A percentile compares a stretch with the other conserved stretches of the same genome.
Evolutionary conservation across 2,797 vertebrate genomes (phyloP).

Genomic region (Crenichthys baileyi): DNA sequence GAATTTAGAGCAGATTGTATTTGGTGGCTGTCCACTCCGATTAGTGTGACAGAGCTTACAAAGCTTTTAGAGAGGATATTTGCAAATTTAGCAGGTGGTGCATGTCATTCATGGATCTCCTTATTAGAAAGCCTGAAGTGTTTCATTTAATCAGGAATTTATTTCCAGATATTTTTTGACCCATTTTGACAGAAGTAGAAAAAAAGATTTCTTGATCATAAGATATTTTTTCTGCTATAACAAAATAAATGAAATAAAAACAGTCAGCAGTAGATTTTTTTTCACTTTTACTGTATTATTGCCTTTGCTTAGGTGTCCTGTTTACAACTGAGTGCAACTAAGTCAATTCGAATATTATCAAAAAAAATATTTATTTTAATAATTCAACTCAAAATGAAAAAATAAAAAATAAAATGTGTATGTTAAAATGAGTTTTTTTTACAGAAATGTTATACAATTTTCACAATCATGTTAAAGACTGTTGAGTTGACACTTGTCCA

Average conservation of each 20-base stretch:
- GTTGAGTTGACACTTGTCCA: background rate
- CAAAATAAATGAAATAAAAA: constrained; percentile 19
- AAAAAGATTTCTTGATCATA: constrained; percentile 15
- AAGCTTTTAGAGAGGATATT: constrained; percentile 75
- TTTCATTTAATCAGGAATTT: constrained; percentile 77
- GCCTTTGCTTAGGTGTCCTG: background rate
- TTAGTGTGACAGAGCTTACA: constrained; percentile 79
- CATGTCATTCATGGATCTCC: constrained; percentile 69
- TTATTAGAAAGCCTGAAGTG: constrained; percentile 74
- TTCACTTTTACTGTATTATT: constrained; percentile 44
- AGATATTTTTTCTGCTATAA: too few relatives aligned
- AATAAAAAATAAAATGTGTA: background rate
- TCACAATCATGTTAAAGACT: too few relatives aligned
- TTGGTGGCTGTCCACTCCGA: constrained; percentile 72
- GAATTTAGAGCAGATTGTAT: constrained; percentile 74
- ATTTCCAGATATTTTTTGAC: constrained; percentile 72
- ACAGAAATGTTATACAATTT: background rate
- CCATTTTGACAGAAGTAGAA: constrained; percentile 66
- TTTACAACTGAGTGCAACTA: background rate
- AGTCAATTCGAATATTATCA: background rate
- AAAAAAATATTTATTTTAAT: background rate
- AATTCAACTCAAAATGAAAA: background rate
- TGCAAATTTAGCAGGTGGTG: constrained; percentile 72
- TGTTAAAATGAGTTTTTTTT: background rate
- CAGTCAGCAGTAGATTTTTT: constrained; percentile 49